Evolutionary conservation across 2,888 invertebrate genomes (phyloP), one percentile per base, ranked within the genome.

Genomic region (Phyllotreta striolata): DNA sequence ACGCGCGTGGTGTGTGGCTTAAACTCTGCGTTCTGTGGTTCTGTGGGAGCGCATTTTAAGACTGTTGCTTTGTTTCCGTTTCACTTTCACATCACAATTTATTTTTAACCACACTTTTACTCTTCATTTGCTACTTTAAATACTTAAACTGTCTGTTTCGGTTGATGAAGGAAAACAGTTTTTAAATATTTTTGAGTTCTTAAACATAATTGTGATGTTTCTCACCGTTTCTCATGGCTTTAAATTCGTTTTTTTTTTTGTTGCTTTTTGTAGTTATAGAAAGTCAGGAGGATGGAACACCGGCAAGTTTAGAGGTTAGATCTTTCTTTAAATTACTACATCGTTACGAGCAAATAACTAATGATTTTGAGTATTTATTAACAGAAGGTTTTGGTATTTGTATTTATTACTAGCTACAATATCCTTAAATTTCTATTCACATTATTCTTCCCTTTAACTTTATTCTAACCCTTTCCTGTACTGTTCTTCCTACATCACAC

Each of bases 211-310:
- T 62, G 63, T 68, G 66, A 61, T 61, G 66, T 63, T 47, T 43
- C 54, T 69, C 57, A 24, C 66, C 64, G 70, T 69, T 71, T 72
- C 58, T 68, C 64, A 65, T 52, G 69, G 74, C 74, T 76, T 75
- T 75, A 69, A 66, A 73, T 74, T 73, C 76, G 66, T 70, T 74
- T 74, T 71, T 72, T n/a, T 73, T 70, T 74, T 74, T 73, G 72
- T 78, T 77, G 78, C 79, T 78, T 24, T 24, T 79, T 79, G 80
- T 81, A 81, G 81, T 80, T 71, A 73, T 81, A 80, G 80, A 80
- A 70, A 77, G 73, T 75, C 74, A 73, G 75, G 72, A 74, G 73
- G 74, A 74, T 66, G 80, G 76, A 74, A 73, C 76, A 67, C 75
- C 75, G 75, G 72, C 73, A 68, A 72, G 66, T 63, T 73, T 76